Evolutionary conservation across 2,113 vertebrate species (phyloP).

Genomic region (Chaetodon auriga): DNA sequence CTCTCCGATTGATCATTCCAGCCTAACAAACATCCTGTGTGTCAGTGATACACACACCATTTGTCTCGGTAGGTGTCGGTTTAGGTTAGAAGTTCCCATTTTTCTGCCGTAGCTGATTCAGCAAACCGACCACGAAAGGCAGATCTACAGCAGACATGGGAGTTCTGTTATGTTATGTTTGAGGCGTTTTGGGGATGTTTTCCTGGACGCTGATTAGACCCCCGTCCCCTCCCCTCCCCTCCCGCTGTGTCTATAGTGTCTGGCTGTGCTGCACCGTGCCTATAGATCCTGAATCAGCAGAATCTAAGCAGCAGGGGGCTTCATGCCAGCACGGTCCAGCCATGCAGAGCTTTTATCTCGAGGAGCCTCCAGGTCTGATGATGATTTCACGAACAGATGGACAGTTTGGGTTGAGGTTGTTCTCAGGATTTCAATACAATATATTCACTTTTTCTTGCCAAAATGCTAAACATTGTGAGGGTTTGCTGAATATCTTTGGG

Average conservation of each 20-base stretch:
- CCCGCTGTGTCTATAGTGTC: not conserved
- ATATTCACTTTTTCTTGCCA: not conserved
- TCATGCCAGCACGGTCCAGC: not conserved
- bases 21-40: not conserved
- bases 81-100: not conserved
- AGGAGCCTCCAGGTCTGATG: not conserved
- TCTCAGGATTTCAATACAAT: not conserved
- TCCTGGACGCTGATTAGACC: slow-evolving; percentile 18
- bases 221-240: not conserved
- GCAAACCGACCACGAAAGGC: not conserved
- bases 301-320: slow-evolving; percentile 27
- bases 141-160: not conserved
- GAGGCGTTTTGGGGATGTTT: not conserved
- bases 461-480: not conserved
- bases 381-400: not conserved
- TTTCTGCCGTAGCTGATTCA: not conserved
- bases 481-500: not conserved
- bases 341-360: not conserved
- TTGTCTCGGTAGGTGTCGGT: not conserved
- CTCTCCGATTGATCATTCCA: not conserved
- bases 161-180: not conserved
- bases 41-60: not conserved
- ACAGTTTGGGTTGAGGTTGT: not conserved
- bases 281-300: slow-evolving; percentile 58
- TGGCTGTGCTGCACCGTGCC: slow-evolving; percentile 17